phyloP scores from a whole-genome alignment of 2,797 vertebrate genomes.

The Peromyscus eremicus region DNA sequence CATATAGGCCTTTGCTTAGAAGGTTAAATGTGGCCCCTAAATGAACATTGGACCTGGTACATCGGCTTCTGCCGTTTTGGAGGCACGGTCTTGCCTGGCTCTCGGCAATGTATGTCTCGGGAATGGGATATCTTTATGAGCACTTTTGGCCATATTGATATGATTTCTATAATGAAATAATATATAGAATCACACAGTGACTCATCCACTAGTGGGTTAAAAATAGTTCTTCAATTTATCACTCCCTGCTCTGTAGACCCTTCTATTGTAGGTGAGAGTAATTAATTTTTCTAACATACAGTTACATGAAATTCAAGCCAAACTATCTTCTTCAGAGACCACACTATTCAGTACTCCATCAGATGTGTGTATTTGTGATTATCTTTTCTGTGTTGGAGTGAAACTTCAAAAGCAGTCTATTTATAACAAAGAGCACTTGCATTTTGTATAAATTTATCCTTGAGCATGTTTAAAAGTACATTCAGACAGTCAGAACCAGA shows the following conservation, averaged over 20 bases:
- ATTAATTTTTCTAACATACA: conserved; percentile 74
- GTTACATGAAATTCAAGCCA: conserved; percentile 76
- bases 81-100: not conserved
- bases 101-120: not conserved
- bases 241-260: conserved; percentile 40
- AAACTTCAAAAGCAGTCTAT: conserved; percentile 77
- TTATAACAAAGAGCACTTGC: conserved; percentile 71
- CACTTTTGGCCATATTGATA: not conserved
- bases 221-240: conserved; percentile 47
- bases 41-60: not conserved
- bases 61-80: not conserved
- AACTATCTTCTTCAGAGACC: conserved; percentile 56
- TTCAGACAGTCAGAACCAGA: conserved; percentile 49
- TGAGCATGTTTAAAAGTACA: conserved; percentile 57
- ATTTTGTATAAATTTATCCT: conserved; percentile 70
- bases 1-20: not conserved
- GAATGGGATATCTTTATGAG: not conserved
- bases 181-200: not conserved
- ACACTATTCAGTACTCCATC: conserved; percentile 50
- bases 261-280: conserved; percentile 54
- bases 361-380: conserved; percentile 70
- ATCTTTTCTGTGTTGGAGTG: conserved; percentile 70
- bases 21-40: not conserved
- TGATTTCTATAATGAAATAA: conserved; percentile 48
- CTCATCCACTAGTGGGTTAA: not conserved